Evolutionary conservation across 1,140 invertebrate species (phyloP), one percentile per base, ranked within the genome.

Genomic region (Littorina saxatilis): DNA sequence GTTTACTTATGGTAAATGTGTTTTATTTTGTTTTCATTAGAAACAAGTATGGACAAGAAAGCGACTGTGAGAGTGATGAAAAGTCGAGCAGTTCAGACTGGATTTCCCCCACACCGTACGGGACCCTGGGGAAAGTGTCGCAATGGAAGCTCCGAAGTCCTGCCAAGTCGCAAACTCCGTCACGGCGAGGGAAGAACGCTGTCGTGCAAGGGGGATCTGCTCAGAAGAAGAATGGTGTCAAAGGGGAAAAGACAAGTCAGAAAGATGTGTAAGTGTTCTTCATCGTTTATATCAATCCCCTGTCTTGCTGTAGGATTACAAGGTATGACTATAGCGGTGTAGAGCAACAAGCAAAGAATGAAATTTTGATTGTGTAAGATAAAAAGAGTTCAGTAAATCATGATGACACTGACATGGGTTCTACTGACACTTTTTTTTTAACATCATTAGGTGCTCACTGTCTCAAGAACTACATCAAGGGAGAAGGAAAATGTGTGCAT

Each of bases 11-110:
- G n/a, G n/a, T n/a, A n/a, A n/a, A n/a, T n/a, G n/a, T n/a, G n/a
- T n/a, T n/a, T n/a, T n/a, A n/a, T n/a, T n/a, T 5, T 77, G 32
- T 29, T n/a, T 15, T 29, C 52, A 43, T 15, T 58, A 78, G 76
- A 35, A 58, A 78, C 20, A 78, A 78, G 37, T 78, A 78, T 43
- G 76, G 76, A 58, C 35, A 78, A 40, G 55, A 63, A 17, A 61
- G 37, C 43, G 76, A 78, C 37, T 78, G 55, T 0, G 52, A 74
- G 32, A 37, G 13, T 35, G 47, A 58, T 5, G 35, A 50, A 9
- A 39, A 35, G 27, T 61, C 32, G 17, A 72, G 50, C 27, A 23
- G 20, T 9, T 17, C 35, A 1, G 4, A 20, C 7, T 52, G 76
- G 76, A 43, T 15, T 23, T 79, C 76, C 20, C 63, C 29, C 20